Base-by-base conservation (phyloP, 2,113 vertebrate genomes). In the Passer domesticus region DNA sequence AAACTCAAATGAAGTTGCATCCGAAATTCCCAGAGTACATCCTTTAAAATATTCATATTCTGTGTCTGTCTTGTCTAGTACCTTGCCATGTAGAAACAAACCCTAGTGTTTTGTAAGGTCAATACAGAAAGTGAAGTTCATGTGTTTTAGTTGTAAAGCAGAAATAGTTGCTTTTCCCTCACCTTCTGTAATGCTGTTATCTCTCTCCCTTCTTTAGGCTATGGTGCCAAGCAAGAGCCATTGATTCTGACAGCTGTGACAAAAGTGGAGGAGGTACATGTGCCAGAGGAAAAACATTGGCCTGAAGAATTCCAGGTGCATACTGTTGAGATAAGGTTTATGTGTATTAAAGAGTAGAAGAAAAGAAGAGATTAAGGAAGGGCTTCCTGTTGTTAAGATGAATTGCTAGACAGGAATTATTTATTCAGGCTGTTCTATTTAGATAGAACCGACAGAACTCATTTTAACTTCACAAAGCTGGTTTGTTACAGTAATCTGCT, bases 281-380 rank as follows among this genome's bases (percentile, higher is more conserved):
- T 87, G 27, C 93, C 88, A 30, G 98, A 98, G 58, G 97, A 96
- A 85, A 88, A 96, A 33, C 97, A 28, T 59, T 93, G 96, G n/a
- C 93, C 97, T 47, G 96, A 98, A 78, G 97, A 98, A 30, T 87
- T 96, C 52, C 97, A 98, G 98, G 99, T 99, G 90, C 94, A 80
- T 79, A 53, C 25, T 47, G 11, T 87, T 90, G 70, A 73, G 85
- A 94, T 88, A 69, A 80, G 53, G 27, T 18, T 83, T 90, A 55
- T 14, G 6, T 70, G 44, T 70, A 37, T 90, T 79, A 64, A 64
- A 76, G 64, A 87, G n/a, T 44, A 53, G 64, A 74, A 76, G 67
- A 89, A 88, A 94, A 84, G 30, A 87, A 70, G 23, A 72, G 44
- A 46, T 93, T 78, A 92, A 88, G 25, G 60, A 83, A 60, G 63